These are phyloP conservation scores for Hassar affinis DNA, from an alignment of 2,113 vertebrate species.

Conservation along the genomic window DNA sequence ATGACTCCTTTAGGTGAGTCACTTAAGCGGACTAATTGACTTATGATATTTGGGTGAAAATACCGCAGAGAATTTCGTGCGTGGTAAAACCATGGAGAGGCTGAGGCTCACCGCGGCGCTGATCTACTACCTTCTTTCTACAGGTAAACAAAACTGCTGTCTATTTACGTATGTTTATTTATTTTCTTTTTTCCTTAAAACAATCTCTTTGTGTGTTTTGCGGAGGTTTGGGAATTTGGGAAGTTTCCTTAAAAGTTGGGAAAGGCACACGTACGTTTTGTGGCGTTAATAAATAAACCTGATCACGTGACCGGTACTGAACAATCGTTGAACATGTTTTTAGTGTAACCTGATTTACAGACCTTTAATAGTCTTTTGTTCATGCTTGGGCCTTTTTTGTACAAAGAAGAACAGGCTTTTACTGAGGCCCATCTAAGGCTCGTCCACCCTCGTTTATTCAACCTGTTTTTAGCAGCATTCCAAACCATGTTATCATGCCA, in stretches of 20 bases:
- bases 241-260: no score
- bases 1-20: no score
- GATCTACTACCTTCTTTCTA: slow-evolving; percentile 58
- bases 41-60: neutral
- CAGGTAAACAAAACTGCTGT: slow-evolving; percentile 61
- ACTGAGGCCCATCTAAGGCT: neutral
- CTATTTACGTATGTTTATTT: no score
- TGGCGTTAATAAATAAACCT: neutral
- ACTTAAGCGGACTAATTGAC: neutral
- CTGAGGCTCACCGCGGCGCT: slow-evolving; percentile 59
- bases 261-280: neutral
- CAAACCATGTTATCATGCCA: neutral
- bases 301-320: slow-evolving; percentile 62
- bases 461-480: neutral
- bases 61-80: slow-evolving; percentile 42
- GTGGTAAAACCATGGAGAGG: slow-evolving; percentile 60
- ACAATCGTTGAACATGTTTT: neutral
- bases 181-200: no score
- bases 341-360: neutral
- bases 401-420: neutral
- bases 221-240: slow-evolving; percentile 60
- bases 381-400: neutral
- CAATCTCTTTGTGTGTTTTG: neutral
- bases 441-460: neutral
- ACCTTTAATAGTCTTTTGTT: neutral